Evolutionary conservation across 2,888 invertebrate genomes (phyloP), one percentile per base, ranked within the genome.

Genomic region (Drosophila histrio): DNA sequence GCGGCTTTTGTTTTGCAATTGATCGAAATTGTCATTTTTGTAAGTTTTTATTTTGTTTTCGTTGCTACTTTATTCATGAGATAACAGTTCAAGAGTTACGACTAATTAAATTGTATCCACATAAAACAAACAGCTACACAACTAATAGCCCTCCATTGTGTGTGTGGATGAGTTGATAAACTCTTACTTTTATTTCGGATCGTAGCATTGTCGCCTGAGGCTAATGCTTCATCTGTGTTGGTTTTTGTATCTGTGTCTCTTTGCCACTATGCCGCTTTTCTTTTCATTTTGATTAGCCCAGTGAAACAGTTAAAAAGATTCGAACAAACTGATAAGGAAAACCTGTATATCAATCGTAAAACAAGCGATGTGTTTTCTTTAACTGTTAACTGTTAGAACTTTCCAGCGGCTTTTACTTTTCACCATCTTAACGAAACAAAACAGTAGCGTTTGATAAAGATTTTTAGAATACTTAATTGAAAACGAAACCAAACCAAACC

Each of bases 71-170:
- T 63, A 87, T 82, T 77, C 79, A 82, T 84, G 61, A 72, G 81
- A 62, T 87, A 82, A 82, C 87, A 66, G 85, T 72, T 41, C 49
- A 58, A 52, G 19, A 75, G 79, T 72, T 75, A 72, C 75, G 49
- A 78, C 70, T 78, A 84, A 87, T 87, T 81, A 70, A 87, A 82
- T 58, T 56, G 64, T 68, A 74, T 62, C 68, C 60, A 65, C 38
- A 52, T 65, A 64, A 69, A 73, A 57, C 63, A 70, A 74, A 70
- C 53, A 34, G 63, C 62, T 22, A 76, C 22, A 34, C n/a, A 50
- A 17, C 61, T 84, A 81, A 87, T 81, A 58, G 77, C 43, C 62
- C 22, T 30, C 60, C 30, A 77, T 86, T 86, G 87, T 84, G 53
- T 46, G 46, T 52, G 54, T 44, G 53, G 57, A 50, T 74, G 57